phyloP scores from a whole-genome alignment of 2,113 vertebrate species.

The Plecotus auritus region DNA sequence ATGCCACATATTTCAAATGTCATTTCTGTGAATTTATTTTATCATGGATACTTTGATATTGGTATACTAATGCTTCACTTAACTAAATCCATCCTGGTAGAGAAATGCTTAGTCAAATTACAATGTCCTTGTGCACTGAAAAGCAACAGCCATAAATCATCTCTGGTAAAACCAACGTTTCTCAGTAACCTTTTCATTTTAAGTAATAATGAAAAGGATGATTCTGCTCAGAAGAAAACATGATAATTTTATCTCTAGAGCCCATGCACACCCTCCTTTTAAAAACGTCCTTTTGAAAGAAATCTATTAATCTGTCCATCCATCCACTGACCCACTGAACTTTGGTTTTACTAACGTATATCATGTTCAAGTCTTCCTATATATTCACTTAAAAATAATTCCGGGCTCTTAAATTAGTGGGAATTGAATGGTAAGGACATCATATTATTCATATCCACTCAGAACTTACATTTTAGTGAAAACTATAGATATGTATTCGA shows the following conservation, averaged over 20 bases:
- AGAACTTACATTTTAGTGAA: neutral
- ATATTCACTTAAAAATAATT: neutral
- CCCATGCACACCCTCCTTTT: neutral
- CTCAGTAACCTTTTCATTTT: conserved; percentile 60
- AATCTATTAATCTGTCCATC: neutral
- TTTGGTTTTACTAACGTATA: neutral
- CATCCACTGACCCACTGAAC: neutral
- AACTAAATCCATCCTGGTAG: conserved; percentile 49
- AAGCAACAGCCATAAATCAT: conserved; percentile 65
- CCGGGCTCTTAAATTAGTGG: neutral
- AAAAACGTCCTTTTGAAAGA: neutral
- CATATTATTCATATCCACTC: neutral
- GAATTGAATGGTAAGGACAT: neutral
- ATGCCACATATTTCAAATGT: conserved; percentile 16
- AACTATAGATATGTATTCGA: neutral
- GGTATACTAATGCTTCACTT: conserved; percentile 49
- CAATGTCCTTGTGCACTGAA: conserved; percentile 38
- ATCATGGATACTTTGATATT: conserved; percentile 50
- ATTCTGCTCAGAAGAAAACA: conserved; percentile 9
- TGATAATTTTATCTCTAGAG: neutral
- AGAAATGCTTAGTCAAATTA: conserved; percentile 54
- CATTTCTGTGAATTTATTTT: conserved; percentile 46
- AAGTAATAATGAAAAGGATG: conserved; percentile 62
- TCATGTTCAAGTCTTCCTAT: neutral
- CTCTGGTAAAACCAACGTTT: conserved; percentile 64